A percentile compares a stretch with the other conserved stretches of the same genome.
These are phyloP conservation scores for Oryzias sinensis DNA, from an alignment of 2,797 vertebrate species.

Conservation along the genomic window DNA sequence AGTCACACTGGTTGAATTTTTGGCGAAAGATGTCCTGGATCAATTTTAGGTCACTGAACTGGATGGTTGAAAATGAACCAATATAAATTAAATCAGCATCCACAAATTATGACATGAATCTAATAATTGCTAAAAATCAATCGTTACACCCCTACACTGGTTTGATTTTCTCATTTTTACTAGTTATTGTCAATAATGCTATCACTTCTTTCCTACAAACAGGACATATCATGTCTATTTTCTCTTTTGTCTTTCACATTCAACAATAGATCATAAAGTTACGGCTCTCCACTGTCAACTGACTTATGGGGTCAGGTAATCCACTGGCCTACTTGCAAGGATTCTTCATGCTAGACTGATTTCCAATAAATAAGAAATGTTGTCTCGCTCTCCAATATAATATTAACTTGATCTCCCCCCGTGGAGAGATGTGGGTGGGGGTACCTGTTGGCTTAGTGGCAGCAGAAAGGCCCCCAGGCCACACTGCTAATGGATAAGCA, in stretches of 20 bases:
- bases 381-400: conserved; percentile 79
- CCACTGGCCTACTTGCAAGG: conserved; percentile 73
- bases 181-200: no score
- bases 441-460: conserved; percentile 33
- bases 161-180: no score
- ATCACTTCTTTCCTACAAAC: no score
- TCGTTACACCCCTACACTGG: no score
- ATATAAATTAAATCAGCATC: no score
- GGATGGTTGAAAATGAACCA: no score
- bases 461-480: conserved; percentile 56
- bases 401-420: conserved; percentile 82
- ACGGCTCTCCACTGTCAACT: conserved; percentile 58
- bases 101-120: no score
- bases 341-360: conserved; percentile 79
- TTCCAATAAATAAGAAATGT: conserved; percentile 88
- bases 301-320: conserved; percentile 80
- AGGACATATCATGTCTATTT: conserved; percentile 5
- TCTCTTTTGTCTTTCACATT: conserved; percentile 44
- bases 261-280: conserved; percentile 32
- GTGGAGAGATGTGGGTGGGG: conserved; percentile 37
- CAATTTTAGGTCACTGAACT: no score
- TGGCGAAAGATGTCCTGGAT: no score
- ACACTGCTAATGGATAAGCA: conserved; percentile 69
- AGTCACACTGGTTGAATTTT: no score
- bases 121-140: no score